phyloP scores from a whole-genome alignment of 2,797 vertebrate species.

The Apogon hyalosoma region DNA sequence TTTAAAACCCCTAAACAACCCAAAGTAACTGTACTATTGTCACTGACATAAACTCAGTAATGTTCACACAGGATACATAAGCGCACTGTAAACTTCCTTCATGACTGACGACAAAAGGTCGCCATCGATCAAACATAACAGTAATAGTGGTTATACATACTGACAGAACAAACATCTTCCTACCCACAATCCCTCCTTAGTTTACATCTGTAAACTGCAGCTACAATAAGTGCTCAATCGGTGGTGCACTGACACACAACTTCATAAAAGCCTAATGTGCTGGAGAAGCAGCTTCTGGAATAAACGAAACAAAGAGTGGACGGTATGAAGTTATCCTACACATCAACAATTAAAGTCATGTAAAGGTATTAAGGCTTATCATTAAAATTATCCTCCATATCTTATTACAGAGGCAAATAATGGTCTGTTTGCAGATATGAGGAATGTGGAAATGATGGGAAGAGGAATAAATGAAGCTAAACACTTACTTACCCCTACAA shows the following conservation, averaged over 20 bases:
- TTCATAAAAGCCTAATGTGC: too few relatives aligned
- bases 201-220: background rate
- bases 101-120: background rate
- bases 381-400: background rate
- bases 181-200: background rate
- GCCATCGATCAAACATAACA: background rate
- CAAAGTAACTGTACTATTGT: too few relatives aligned
- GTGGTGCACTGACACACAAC: too few relatives aligned
- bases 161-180: background rate
- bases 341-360: background rate
- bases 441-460: constrained; percentile 1
- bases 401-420: background rate
- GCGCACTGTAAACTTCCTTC: constrained; percentile 2
- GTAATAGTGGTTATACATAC: background rate
- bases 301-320: background rate
- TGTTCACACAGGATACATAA: too few relatives aligned
- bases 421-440: background rate
- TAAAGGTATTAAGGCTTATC: constrained; percentile 4
- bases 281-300: background rate
- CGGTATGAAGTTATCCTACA: background rate
- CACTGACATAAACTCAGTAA: too few relatives aligned
- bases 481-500: constrained; percentile 21
- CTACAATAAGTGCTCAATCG: background rate
- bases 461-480: background rate
- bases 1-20: too few relatives aligned